phyloP scores from a whole-genome alignment of 2,888 invertebrate genomes.

The Drosophila peninsularis region DNA sequence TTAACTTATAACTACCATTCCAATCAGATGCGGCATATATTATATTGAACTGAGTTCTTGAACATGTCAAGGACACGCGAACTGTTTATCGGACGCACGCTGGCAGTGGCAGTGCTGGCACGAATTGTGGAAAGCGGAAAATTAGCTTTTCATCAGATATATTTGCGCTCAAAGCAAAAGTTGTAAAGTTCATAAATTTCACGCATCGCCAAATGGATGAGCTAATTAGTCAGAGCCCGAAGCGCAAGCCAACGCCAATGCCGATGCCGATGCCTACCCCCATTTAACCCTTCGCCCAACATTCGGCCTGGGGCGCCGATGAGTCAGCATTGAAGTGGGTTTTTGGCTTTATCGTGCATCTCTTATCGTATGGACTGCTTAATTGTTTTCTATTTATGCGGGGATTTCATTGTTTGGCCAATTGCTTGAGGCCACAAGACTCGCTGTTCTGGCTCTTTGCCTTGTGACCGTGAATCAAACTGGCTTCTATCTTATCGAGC shows the following conservation, averaged over 20 bases:
- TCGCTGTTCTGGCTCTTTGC: constrained; percentile 12
- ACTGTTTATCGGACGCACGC: constrained; percentile 10
- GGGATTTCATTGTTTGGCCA: constrained; percentile 67
- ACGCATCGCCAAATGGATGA: constrained; percentile 59
- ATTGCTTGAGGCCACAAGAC: constrained; percentile 54
- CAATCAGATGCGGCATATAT: neutral
- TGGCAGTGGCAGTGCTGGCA: neutral
- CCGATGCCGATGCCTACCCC: neutral
- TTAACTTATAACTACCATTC: neutral
- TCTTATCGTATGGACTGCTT: constrained; percentile 69
- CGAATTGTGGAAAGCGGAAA: constrained; percentile 14
- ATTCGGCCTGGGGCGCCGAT: constrained; percentile 29
- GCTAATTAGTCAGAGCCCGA: constrained; percentile 55
- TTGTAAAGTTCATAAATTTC: constrained; percentile 64
- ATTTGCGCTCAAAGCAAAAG: constrained; percentile 52
- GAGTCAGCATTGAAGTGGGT: constrained; percentile 52
- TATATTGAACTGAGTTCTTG: neutral
- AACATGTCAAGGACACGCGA: constrained; percentile 5
- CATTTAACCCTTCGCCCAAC: neutral
- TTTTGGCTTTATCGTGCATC: constrained; percentile 58
- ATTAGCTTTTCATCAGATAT: constrained; percentile 67
- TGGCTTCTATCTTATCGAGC: constrained; percentile 41
- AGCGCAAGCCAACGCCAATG: constrained; percentile 2
- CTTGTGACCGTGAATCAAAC: constrained; percentile 34
- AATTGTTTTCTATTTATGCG: constrained; percentile 78